phyloP scores from a whole-genome alignment of 64 coral and sea anemone genomes.

The Montipora cactus region DNA sequence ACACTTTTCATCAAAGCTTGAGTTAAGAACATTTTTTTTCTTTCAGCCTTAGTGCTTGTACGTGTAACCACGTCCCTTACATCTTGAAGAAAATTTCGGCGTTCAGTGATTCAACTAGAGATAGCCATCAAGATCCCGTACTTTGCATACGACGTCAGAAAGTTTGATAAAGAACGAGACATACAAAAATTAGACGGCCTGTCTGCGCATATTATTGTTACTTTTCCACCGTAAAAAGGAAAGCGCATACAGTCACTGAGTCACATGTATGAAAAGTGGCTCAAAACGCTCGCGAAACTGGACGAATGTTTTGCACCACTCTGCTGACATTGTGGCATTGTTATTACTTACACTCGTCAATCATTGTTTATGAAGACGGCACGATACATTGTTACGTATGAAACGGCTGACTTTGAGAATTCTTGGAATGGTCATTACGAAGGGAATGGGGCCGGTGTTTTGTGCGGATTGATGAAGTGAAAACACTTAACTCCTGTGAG shows the following conservation, averaged over 20 bases:
- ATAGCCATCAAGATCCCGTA: background rate
- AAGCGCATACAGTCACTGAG: background rate
- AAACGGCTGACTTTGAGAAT: background rate
- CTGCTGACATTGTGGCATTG: background rate
- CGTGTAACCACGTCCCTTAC: background rate
- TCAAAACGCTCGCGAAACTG: background rate
- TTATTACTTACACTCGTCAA: background rate
- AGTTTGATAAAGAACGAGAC: background rate
- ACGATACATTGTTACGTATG: background rate
- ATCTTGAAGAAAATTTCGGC: background rate
- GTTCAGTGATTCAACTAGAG: background rate
- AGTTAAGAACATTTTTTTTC: background rate
- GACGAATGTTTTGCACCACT: background rate
- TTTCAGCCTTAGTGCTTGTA: background rate
- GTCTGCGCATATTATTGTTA: background rate
- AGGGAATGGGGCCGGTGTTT: background rate
- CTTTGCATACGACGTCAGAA: background rate
- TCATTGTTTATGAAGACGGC: background rate
- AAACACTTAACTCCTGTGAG: background rate
- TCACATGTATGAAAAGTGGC: background rate
- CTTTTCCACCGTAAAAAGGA: too few relatives aligned
- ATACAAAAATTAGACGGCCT: background rate
- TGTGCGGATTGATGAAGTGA: background rate
- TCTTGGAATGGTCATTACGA: constrained; percentile 11
- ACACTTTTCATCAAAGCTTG: background rate